Conservation (phyloP, 1,140 invertebrate species). For the Grapholita molesta region DNA sequence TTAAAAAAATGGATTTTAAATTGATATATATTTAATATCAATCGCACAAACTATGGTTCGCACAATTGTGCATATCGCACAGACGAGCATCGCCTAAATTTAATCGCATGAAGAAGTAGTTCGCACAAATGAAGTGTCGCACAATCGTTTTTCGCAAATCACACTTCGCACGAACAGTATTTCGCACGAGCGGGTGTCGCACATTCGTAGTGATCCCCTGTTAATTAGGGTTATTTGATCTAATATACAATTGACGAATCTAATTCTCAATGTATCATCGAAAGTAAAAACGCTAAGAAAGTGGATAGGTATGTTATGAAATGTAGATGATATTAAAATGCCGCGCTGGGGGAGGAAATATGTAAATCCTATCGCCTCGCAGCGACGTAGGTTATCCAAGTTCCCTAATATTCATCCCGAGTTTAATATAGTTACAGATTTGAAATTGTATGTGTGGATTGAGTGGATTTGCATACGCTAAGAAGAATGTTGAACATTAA, state of each 20-base stretch:
- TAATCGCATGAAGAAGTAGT: too few species aligned
- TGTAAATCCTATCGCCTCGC: slow-evolving; percentile 13
- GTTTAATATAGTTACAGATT: slow-evolving; percentile 16
- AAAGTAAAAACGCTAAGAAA: slow-evolving; percentile 15
- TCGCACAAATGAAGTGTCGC: too few species aligned
- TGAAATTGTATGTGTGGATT: slow-evolving; percentile 15
- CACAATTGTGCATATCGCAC: too few species aligned
- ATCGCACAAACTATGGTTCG: too few species aligned
- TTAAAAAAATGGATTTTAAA: too few species aligned
- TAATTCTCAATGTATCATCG: background rate
- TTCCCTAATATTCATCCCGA: slow-evolving; percentile 15
- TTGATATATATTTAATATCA: too few species aligned
- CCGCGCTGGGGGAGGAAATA: background rate
- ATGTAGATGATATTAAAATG: slow-evolving; percentile 18
- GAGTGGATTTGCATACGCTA: slow-evolving; percentile 5
- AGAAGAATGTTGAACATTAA: background rate
- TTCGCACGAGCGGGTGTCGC: too few species aligned
- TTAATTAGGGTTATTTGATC: too few species aligned
- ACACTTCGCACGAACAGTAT: too few species aligned
- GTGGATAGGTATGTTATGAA: slow-evolving; percentile 8
- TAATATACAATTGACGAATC: background rate
- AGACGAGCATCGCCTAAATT: too few species aligned
- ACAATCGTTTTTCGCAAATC: too few species aligned
- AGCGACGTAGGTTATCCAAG: background rate
- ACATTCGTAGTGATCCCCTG: too few species aligned